phyloP scores from a whole-genome alignment of 2,888 invertebrate genomes.

The Cylindroiulus punctatus region DNA sequence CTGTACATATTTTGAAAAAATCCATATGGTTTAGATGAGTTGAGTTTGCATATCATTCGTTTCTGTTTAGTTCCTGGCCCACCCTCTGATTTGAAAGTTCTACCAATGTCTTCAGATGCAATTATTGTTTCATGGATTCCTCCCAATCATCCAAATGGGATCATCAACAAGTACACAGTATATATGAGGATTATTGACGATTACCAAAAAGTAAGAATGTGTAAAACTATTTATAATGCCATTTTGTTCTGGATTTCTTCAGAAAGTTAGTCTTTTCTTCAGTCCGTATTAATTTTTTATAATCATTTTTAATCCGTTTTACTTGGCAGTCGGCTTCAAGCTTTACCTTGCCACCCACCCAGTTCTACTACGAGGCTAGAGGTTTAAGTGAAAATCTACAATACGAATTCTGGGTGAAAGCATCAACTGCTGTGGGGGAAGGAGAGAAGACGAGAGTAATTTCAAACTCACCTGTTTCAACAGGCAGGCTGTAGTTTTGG shows the following conservation, averaged over 20 bases:
- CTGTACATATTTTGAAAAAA: not conserved
- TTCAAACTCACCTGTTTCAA: constrained; percentile 58
- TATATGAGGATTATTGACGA: constrained; percentile 69
- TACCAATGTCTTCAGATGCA: constrained; percentile 81
- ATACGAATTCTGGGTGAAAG: constrained; percentile 59
- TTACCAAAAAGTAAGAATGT: constrained; percentile 48
- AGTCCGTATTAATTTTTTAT: no score
- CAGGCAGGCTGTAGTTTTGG: constrained; percentile 55
- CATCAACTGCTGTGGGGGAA: constrained; percentile 58
- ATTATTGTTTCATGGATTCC: constrained; percentile 87
- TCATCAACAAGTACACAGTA: constrained; percentile 83
- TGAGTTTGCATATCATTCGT: not conserved
- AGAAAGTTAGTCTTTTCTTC: not conserved
- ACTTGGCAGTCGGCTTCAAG: constrained; percentile 56
- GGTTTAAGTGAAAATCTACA: constrained; percentile 57
- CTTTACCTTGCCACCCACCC: constrained; percentile 57
- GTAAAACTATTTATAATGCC: not conserved
- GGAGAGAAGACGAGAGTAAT: constrained; percentile 57
- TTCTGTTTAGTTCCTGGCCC: constrained; percentile 78
- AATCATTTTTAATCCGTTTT: constrained; percentile 8
- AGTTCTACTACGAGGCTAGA: constrained; percentile 58
- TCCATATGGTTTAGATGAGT: not conserved
- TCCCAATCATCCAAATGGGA: constrained; percentile 82
- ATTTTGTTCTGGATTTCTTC: not conserved
- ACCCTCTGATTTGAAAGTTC: constrained; percentile 84